A percentile compares a stretch with the other conserved stretches of the same genome.
Evolutionary conservation across 2,113 vertebrate genomes (phyloP).

Genomic region (Ramphastos sulfuratus): DNA sequence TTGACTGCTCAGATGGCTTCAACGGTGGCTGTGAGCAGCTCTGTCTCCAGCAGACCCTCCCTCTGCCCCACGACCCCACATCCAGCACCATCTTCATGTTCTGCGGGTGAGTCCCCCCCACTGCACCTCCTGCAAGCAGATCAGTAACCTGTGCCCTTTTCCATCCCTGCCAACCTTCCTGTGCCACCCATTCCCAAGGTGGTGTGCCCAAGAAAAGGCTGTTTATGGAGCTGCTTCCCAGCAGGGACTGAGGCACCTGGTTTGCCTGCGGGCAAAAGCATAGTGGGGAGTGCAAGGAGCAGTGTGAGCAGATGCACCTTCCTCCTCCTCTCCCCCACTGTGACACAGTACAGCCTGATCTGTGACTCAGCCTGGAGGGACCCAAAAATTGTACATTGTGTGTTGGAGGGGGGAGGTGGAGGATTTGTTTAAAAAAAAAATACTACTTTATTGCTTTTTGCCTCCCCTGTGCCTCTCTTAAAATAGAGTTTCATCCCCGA

Average conservation of each 20-base stretch:
- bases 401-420: slow-evolving; percentile 12
- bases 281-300: not conserved
- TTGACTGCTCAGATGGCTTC: slow-evolving; percentile 97
- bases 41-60: slow-evolving; percentile 93
- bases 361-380: slow-evolving; percentile 4
- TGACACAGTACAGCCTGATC: not conserved
- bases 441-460: not conserved
- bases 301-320: slow-evolving; percentile 30
- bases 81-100: slow-evolving; percentile 98
- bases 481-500: slow-evolving; percentile 71
- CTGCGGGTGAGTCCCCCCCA: slow-evolving; percentile 87
- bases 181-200: not conserved
- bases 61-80: slow-evolving; percentile 85
- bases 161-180: not conserved
- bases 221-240: not conserved
- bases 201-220: too few species aligned
- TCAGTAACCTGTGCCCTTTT: not conserved
- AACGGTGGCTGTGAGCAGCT: slow-evolving; percentile 97
- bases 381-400: not conserved
- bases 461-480: slow-evolving; percentile 44
- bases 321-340: not conserved
- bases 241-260: not conserved
- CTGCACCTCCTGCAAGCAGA: not conserved
- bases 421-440: slow-evolving; percentile 26
- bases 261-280: not conserved